Percentiles rank a stretch among this genome's conserved stretches.
These are phyloP conservation scores for Ptilorrhoa leucosticta DNA, from an alignment of 2,113 vertebrate genomes.

Conservation along the genomic window DNA sequence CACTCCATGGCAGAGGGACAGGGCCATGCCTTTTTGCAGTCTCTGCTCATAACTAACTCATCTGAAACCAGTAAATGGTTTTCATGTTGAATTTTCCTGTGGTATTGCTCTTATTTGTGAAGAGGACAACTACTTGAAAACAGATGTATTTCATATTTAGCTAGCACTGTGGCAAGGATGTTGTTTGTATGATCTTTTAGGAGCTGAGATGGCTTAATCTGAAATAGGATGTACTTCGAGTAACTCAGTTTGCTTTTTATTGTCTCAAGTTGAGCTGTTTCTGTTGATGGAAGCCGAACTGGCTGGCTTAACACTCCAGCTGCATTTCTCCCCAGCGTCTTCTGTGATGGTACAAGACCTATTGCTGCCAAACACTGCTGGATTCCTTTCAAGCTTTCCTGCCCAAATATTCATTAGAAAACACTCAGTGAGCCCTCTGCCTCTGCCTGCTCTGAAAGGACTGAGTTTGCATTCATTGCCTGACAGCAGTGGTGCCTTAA, in stretches of 20 bases:
- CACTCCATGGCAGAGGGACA: background rate
- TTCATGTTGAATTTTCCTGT: background rate
- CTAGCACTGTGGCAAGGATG: background rate
- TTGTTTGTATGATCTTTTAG: background rate
- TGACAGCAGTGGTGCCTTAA: background rate
- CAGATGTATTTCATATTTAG: background rate
- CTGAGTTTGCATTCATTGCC: background rate
- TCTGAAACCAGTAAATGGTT: background rate
- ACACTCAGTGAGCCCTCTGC: background rate
- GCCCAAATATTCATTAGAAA: background rate
- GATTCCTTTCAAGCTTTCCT: background rate
- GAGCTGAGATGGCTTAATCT: background rate
- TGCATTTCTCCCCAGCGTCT: background rate
- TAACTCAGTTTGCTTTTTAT: background rate
- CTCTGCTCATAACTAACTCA: background rate
- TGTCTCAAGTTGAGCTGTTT: background rate
- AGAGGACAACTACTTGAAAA: background rate
- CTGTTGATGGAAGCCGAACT: background rate
- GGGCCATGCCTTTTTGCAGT: background rate
- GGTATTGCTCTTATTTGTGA: background rate
- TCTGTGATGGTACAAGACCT: background rate
- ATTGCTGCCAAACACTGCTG: background rate
- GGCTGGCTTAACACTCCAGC: background rate
- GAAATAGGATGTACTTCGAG: background rate
- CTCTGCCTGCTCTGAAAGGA: background rate